Evolutionary conservation across 2,888 invertebrate species (phyloP), one percentile per base, ranked within the genome.

Genomic region (Ceraclea dissimilis): DNA sequence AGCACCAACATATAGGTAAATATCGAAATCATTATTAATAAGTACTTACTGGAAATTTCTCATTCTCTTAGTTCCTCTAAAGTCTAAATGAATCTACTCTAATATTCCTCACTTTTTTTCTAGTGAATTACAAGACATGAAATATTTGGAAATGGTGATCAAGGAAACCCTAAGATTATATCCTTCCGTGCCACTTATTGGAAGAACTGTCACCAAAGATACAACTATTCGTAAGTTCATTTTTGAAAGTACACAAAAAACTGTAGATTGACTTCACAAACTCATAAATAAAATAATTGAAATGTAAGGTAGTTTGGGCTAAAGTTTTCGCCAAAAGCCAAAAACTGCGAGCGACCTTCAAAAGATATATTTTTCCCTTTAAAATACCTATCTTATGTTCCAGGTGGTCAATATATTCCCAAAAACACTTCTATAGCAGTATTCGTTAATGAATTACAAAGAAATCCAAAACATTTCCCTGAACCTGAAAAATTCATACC

Each of bases 1-100:
- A 22, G 63, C 69, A 10, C 68, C 69, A 0, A 72, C 69, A 1
- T 43, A 57, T 11, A 52, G 48, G 59, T 26, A 26, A 26, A 26
- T 26, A 26, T 4, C 4, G 10, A 26, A n/a, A n/a, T n/a, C n/a
- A n/a, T n/a, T n/a, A n/a, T n/a, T n/a, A n/a, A n/a, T n/a, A n/a
- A n/a, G n/a, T n/a, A n/a, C n/a, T n/a, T n/a, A n/a, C n/a, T n/a
- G n/a, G n/a, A n/a, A n/a, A n/a, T n/a, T n/a, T n/a, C n/a, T n/a
- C n/a, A n/a, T n/a, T n/a, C n/a, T n/a, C n/a, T n/a, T n/a, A n/a
- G n/a, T n/a, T n/a, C n/a, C n/a, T n/a, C n/a, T n/a, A n/a, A n/a
- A n/a, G n/a, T n/a, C n/a, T n/a, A n/a, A n/a, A n/a, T n/a, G n/a
- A n/a, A n/a, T n/a, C n/a, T n/a, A n/a, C n/a, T n/a, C n/a, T n/a